phyloP scores from a whole-genome alignment of 2,888 invertebrate species.

The Cabera pusaria region DNA sequence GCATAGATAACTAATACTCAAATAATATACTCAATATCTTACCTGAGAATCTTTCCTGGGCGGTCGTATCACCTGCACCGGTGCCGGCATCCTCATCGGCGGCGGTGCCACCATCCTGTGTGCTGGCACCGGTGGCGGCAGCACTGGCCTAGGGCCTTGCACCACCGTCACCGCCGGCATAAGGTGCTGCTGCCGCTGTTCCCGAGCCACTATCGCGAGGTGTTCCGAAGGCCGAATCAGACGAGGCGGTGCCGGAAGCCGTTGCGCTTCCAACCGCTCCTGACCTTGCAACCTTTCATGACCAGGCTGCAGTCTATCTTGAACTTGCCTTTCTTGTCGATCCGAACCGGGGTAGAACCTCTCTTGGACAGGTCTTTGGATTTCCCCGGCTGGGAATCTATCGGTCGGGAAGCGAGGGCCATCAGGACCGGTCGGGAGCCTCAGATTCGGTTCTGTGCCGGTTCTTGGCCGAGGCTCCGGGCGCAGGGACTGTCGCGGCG shows the following conservation, averaged over 20 bases:
- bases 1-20: too few species aligned
- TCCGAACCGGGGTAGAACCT: conserved; percentile 10
- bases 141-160: conserved; percentile 52
- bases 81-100: conserved; percentile 67
- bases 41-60: conserved; percentile 74
- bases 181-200: conserved; percentile 54
- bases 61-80: conserved; percentile 54
- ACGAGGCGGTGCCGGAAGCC: conserved; percentile 55
- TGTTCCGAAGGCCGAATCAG: conserved; percentile 74
- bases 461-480: conserved; percentile 63
- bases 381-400: conserved; percentile 4
- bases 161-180: conserved; percentile 59
- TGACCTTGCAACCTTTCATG: neutral
- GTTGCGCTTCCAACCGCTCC: too few species aligned
- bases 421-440: conserved; percentile 19
- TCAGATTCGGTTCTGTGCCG: conserved; percentile 23
- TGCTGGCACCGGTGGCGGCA: conserved; percentile 49
- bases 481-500: conserved; percentile 57
- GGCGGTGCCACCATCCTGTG: conserved; percentile 67
- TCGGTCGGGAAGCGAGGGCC: conserved; percentile 14
- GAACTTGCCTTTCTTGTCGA: neutral
- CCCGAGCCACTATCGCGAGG: conserved; percentile 61
- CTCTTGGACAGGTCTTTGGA: conserved; percentile 7
- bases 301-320: conserved; percentile 1
- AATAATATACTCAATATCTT: too few species aligned